Base-by-base conservation (phyloP, 2,888 invertebrate species). In the Macrophya annulata region DNA sequence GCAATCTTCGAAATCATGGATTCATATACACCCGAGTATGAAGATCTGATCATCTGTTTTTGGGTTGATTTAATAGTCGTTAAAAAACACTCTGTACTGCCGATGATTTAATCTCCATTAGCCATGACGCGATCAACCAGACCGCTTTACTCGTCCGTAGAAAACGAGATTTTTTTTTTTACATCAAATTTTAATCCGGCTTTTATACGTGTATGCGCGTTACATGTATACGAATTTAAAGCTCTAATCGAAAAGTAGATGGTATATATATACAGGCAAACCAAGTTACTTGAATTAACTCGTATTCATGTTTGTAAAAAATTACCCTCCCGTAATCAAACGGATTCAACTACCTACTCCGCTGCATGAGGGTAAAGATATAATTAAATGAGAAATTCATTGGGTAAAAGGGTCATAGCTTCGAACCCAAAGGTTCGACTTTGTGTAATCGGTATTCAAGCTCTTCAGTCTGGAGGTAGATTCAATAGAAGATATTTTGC, bases 301-400 rank as follows among this genome's bases (percentile, higher is more conserved):
- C 45, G 74, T 12, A 45, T 74, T 25, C 10, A n/a, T n/a, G 74
- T 48, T 45, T 45, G 15, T 74, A 45, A 74, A 74, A 74, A 74
- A 48, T 74, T 45, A 55, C 48, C 31, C 31, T 31, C 31, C 55
- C 9, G 55, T 37, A 77, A 77, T 77, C 37, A 55, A 77, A 77
- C 31, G 55, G 25, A 74, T 74, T 45, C n/a, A 9, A 43, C 12
- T 8, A 25, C 15, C n/a, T 21, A 45, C 21, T 21, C 43, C 43
- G 37, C 31, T n/a, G 10, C 10, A 77, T 9, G 45, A 8, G 31
- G 5, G 51, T 15, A 6, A 31, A 31, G 77, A 31, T 6, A 31
- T 37, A 51, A 77, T 77, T 77, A 37, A 55, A 77, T 43, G 55
- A 51, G 37, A 77, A 77, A 77, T 77, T 77, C 37, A 77, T 51